These are phyloP conservation scores for Chiridota heheva DNA, from an alignment of 35 echinoderm and acorn worm genomes.

Conservation along the genomic window DNA sequence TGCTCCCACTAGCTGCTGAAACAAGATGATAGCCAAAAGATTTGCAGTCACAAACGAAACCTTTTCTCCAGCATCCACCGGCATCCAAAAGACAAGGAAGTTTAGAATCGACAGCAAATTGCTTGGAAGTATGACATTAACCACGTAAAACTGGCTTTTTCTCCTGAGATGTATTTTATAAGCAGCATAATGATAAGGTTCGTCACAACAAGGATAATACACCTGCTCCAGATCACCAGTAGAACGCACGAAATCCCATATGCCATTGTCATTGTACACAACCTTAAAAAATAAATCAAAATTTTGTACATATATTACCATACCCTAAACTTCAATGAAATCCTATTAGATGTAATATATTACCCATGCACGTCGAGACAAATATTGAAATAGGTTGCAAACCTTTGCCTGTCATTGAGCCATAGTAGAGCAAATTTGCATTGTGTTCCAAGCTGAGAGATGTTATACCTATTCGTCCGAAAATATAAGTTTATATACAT, in stretches of 20 bases:
- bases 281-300: too few species aligned
- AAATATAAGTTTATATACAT: too few species aligned
- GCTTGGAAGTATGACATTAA: constrained; percentile 34
- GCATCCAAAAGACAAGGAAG: constrained; percentile 39
- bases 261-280: constrained; percentile 56
- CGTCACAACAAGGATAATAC: constrained; percentile 34
- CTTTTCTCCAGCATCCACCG: constrained; percentile 39
- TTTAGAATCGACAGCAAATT: constrained; percentile 23
- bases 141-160: constrained; percentile 10
- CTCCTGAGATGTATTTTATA: constrained; percentile 28
- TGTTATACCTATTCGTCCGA: too few species aligned
- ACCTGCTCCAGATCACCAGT: neutral
- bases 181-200: constrained; percentile 36
- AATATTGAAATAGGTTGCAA: too few species aligned
- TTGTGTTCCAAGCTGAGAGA: too few species aligned
- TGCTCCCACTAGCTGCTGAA: constrained; percentile 66
- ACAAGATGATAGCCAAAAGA: constrained; percentile 52
- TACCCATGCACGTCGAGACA: too few species aligned
- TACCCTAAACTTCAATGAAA: too few species aligned
- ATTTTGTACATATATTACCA: too few species aligned
- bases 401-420: too few species aligned
- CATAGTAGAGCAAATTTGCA: too few species aligned
- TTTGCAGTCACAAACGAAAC: constrained; percentile 55
- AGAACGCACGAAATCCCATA: constrained; percentile 44
- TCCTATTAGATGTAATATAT: too few species aligned